Conservation (phyloP, 2,888 invertebrate genomes). For the Hydrotaea diabolus region DNA sequence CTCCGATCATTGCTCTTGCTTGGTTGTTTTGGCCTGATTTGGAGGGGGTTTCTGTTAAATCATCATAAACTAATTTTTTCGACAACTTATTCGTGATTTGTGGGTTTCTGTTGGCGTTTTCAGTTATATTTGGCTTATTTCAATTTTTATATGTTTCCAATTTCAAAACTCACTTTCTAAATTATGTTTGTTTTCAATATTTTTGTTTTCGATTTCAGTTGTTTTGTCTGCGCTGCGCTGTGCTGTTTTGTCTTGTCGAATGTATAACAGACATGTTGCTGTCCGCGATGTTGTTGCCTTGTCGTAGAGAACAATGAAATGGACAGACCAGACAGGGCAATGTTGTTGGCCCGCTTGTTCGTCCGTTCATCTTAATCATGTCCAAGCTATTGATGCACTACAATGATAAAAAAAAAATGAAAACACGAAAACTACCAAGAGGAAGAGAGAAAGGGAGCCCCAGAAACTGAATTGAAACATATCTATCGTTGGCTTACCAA, state of each 20-base stretch:
- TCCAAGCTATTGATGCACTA: constrained; percentile 61
- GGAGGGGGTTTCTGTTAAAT: constrained; percentile 43
- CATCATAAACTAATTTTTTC: constrained; percentile 60
- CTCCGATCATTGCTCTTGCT: too few species aligned
- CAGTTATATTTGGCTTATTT: background rate
- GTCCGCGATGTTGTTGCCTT: constrained; percentile 16
- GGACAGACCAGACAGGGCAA: too few species aligned
- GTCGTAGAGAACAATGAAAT: constrained; percentile 23
- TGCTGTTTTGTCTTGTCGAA: constrained; percentile 15
- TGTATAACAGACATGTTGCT: constrained; percentile 48
- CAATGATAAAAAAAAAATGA: constrained; percentile 58
- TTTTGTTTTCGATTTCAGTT: background rate
- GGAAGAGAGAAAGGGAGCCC: background rate
- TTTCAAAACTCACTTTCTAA: constrained; percentile 60
- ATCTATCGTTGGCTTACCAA: constrained; percentile 2
- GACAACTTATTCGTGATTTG: constrained; percentile 63
- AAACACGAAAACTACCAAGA: background rate
- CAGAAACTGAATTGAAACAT: background rate
- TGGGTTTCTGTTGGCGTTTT: constrained; percentile 1
- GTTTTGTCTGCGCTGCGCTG: background rate
- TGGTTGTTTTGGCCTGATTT: constrained; percentile 3
- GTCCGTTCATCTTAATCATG: constrained; percentile 56
- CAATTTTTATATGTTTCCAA: constrained; percentile 15
- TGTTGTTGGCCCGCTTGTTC: background rate
- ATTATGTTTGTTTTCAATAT: constrained; percentile 41